A percentile compares a stretch with the other conserved stretches of the same genome.
These are phyloP conservation scores for Ammodytes dubius DNA, from an alignment of 2,113 vertebrate genomes.

Conservation along the genomic window DNA sequence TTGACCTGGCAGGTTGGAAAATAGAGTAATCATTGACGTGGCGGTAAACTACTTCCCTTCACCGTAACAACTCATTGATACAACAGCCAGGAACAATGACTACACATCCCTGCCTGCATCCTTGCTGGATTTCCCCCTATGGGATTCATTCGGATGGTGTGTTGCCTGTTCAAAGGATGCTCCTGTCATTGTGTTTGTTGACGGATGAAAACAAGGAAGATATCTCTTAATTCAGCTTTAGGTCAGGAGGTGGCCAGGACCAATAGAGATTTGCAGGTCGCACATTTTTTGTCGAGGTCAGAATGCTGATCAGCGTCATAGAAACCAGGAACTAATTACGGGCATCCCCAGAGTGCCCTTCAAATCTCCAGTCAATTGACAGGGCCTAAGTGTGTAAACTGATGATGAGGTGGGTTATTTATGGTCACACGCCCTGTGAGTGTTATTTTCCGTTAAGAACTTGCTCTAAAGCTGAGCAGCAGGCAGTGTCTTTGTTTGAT, in stretches of 20 bases:
- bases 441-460: slow-evolving; percentile 71
- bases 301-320: slow-evolving; percentile 66
- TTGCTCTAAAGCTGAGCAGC: slow-evolving; percentile 43
- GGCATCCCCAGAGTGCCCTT: slow-evolving; percentile 67
- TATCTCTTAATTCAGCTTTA: slow-evolving; percentile 8
- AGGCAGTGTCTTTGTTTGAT: slow-evolving; percentile 52
- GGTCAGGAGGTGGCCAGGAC: slow-evolving; percentile 44
- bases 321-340: slow-evolving; percentile 74
- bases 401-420: slow-evolving; percentile 78
- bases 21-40: slow-evolving; percentile 76
- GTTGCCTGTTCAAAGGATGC: slow-evolving; percentile 43
- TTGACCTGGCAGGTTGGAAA: slow-evolving; percentile 77
- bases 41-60: slow-evolving; percentile 70
- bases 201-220: slow-evolving; percentile 11
- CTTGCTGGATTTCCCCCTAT: slow-evolving; percentile 14
- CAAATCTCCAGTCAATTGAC: slow-evolving; percentile 66
- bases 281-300: slow-evolving; percentile 56
- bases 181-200: slow-evolving; percentile 36
- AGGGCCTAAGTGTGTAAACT: slow-evolving; percentile 72
- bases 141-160: slow-evolving; percentile 45
- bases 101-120: slow-evolving; percentile 41
- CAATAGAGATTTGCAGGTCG: slow-evolving; percentile 40
- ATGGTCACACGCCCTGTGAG: slow-evolving; percentile 65
- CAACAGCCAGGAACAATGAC: slow-evolving; percentile 61
- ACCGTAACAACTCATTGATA: slow-evolving; percentile 66